phyloP scores from a whole-genome alignment of 1,140 invertebrate species.

The Apis florea region DNA sequence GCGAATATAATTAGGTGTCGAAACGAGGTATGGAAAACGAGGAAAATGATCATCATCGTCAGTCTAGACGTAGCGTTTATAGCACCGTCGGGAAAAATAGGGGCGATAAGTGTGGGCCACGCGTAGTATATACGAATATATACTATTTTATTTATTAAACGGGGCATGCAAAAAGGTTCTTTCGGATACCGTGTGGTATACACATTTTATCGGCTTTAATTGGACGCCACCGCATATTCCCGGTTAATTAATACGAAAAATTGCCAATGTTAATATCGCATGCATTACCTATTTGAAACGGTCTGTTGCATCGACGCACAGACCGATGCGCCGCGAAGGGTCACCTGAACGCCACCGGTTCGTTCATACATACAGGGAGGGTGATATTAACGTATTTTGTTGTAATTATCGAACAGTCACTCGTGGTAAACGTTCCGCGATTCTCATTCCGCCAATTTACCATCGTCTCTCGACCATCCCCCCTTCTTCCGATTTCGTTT shows the following conservation, averaged over 20 bases:
- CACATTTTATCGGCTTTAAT: slow-evolving; percentile 68
- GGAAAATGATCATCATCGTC: slow-evolving; percentile 12
- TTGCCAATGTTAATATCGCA: slow-evolving; percentile 68
- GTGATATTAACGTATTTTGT: slow-evolving; percentile 67
- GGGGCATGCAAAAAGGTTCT: slow-evolving; percentile 46
- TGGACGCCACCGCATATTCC: slow-evolving; percentile 62
- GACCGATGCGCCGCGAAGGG: slow-evolving; percentile 58
- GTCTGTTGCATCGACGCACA: slow-evolving; percentile 52
- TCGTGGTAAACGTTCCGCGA: slow-evolving; percentile 53
- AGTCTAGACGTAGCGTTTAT: slow-evolving; percentile 17
- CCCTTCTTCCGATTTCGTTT: not conserved
- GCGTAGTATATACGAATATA: slow-evolving; percentile 27
- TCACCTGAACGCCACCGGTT: slow-evolving; percentile 54
- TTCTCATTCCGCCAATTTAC: slow-evolving; percentile 56
- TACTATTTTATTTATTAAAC: slow-evolving; percentile 61
- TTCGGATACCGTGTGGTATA: slow-evolving; percentile 47
- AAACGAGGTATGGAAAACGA: slow-evolving; percentile 4
- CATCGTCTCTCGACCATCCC: slow-evolving; percentile 31
- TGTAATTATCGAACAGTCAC: slow-evolving; percentile 64
- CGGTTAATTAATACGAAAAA: slow-evolving; percentile 71
- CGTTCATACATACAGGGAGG: slow-evolving; percentile 56
- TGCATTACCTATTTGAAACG: slow-evolving; percentile 66
- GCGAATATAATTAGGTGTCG: not conserved
- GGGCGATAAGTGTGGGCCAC: slow-evolving; percentile 20
- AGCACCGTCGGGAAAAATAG: slow-evolving; percentile 28